Percentiles rank a stretch among this genome's conserved stretches.
Conservation (phyloP, 1,140 invertebrate genomes). For the Ceratitis capitata region DNA sequence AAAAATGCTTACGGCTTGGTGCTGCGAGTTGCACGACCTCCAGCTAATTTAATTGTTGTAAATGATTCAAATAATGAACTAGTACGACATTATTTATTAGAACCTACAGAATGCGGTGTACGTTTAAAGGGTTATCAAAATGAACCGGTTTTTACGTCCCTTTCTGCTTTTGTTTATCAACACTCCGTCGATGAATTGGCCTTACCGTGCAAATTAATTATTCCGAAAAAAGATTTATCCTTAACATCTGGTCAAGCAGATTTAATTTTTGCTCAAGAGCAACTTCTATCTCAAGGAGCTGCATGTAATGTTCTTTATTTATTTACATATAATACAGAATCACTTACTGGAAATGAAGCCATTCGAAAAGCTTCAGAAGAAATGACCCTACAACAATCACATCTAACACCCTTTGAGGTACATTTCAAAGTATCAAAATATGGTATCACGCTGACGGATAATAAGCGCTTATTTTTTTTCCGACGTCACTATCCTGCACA, state of each 20-base stretch:
- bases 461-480: constrained; percentile 80
- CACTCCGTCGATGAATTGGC: constrained; percentile 95
- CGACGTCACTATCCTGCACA: constrained; percentile 90
- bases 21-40: constrained; percentile 86
- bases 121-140: constrained; percentile 93
- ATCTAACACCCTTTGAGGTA: constrained; percentile 77
- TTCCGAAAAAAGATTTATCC: constrained; percentile 75
- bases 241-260: constrained; percentile 44
- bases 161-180: constrained; percentile 96
- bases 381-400: constrained; percentile 72
- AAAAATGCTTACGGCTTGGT: constrained; percentile 93
- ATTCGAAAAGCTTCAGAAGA: constrained; percentile 81
- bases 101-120: constrained; percentile 93
- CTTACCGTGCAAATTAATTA: constrained; percentile 85
- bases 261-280: constrained; percentile 48
- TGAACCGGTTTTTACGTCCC: constrained; percentile 95
- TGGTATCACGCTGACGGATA: constrained; percentile 94
- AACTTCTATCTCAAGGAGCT: constrained; percentile 69
- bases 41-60: constrained; percentile 67
- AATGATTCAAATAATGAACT: constrained; percentile 76
- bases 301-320: constrained; percentile 96
- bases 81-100: constrained; percentile 97
- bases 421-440: constrained; percentile 96
- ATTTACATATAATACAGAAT: constrained; percentile 90
- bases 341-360: constrained; percentile 92